Percentiles rank a stretch among this genome's conserved stretches.
Evolutionary conservation across 2,113 vertebrate genomes (phyloP).

Genomic region (Vulpes lagopus): DNA sequence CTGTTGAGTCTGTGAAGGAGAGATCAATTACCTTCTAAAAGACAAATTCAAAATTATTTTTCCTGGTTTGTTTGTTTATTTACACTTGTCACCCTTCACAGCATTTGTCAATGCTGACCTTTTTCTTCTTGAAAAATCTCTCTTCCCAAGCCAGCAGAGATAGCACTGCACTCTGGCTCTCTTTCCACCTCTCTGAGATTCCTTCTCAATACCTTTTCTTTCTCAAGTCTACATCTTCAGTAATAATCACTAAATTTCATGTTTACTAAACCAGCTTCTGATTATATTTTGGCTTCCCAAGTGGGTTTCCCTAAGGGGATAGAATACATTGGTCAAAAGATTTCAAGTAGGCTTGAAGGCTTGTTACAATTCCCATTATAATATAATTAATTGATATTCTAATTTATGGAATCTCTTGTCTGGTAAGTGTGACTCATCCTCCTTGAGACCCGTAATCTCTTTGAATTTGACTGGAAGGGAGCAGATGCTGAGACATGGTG

Average conservation of each 20-base stretch:
- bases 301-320: neutral
- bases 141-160: neutral
- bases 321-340: neutral
- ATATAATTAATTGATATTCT: neutral
- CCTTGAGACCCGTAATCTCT: neutral
- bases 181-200: neutral
- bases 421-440: neutral
- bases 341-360: neutral
- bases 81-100: neutral
- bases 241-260: neutral
- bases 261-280: neutral
- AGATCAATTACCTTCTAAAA: neutral
- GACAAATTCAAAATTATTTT: neutral
- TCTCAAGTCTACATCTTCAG: neutral
- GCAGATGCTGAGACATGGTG: neutral
- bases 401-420: neutral
- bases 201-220: neutral
- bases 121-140: neutral
- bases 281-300: conserved; percentile 31
- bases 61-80: neutral
- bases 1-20: neutral
- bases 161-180: neutral
- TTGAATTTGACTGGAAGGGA: neutral
- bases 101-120: neutral
- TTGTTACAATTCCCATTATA: neutral